Evolutionary conservation across 2,797 vertebrate genomes (phyloP).

Genomic region (Sebastes elongatus): DNA sequence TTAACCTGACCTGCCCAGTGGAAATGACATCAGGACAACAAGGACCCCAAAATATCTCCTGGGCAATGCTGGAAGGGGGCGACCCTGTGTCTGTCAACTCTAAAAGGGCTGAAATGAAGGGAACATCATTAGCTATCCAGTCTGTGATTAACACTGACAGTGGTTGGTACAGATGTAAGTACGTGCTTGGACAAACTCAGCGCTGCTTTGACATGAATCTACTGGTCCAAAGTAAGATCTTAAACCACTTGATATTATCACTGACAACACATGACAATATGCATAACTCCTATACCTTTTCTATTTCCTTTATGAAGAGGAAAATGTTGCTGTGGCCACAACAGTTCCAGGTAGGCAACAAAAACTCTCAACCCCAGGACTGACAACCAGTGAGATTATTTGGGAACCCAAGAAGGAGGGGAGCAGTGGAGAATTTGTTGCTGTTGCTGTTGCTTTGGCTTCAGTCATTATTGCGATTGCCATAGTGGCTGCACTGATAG

Average conservation of each 20-base stretch:
- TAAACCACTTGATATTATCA: background rate
- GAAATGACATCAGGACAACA: background rate
- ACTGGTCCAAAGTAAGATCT: conserved; percentile 48
- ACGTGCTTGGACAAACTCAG: background rate
- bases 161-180: conserved; percentile 64
- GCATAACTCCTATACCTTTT: background rate
- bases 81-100: background rate
- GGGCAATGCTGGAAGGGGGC: conserved; percentile 31
- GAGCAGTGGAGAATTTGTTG: background rate
- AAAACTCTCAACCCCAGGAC: background rate
- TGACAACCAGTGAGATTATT: background rate
- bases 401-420: fast-evolving
- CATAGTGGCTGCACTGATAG: background rate
- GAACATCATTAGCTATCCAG: conserved; percentile 14
- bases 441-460: background rate
- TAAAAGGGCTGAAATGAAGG: background rate
- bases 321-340: background rate
- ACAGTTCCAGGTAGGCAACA: background rate
- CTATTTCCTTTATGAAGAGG: background rate
- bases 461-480: background rate
- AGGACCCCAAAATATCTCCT: conserved; percentile 10
- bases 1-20: conserved; percentile 35
- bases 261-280: background rate
- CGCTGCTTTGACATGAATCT: conserved; percentile 53
- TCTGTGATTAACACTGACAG: conserved; percentile 4